phyloP scores from a whole-genome alignment of 1,140 invertebrate species.

The Aphaenogaster rudis region DNA sequence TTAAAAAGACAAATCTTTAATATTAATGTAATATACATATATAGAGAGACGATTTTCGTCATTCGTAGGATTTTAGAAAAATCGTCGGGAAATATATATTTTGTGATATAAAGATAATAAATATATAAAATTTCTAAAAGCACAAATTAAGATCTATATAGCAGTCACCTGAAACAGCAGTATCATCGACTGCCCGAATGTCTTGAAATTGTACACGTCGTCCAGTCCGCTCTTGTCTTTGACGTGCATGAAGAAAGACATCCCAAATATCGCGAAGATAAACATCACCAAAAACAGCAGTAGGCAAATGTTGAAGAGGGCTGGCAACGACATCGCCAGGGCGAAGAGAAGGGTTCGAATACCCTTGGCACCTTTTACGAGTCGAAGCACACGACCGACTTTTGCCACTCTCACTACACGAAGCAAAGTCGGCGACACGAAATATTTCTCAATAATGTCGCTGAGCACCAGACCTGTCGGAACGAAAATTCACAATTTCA shows the following conservation, averaged over 20 bases:
- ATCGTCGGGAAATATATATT: not conserved
- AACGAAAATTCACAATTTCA: slow-evolving; percentile 28
- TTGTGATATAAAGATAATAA: not conserved
- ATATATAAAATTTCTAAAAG: not conserved
- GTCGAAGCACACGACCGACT: slow-evolving; percentile 97
- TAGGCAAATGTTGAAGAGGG: slow-evolving; percentile 99
- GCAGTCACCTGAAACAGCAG: slow-evolving; percentile 95
- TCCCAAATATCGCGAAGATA: slow-evolving; percentile 99
- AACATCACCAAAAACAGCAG: slow-evolving; percentile 99
- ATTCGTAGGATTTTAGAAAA: not conserved
- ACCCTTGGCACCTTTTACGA: slow-evolving; percentile 99
- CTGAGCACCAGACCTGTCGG: slow-evolving; percentile 96
- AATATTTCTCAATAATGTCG: slow-evolving; percentile 98
- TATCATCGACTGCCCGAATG: slow-evolving; percentile 99
- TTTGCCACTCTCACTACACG: slow-evolving; percentile 99
- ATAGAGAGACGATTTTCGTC: not conserved
- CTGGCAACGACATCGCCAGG: slow-evolving; percentile 98
- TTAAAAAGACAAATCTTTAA: not conserved
- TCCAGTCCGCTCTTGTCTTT: slow-evolving; percentile 97
- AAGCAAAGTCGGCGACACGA: slow-evolving; percentile 98
- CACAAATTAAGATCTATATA: not conserved
- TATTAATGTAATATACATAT: not conserved
- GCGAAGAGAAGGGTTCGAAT: slow-evolving; percentile 98
- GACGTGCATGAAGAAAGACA: slow-evolving; percentile 99
- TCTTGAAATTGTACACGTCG: slow-evolving; percentile 99